Evolutionary conservation across 2,888 invertebrate species (phyloP), one percentile per base, ranked within the genome.

Genomic region (Dryadula phaetusa): DNA sequence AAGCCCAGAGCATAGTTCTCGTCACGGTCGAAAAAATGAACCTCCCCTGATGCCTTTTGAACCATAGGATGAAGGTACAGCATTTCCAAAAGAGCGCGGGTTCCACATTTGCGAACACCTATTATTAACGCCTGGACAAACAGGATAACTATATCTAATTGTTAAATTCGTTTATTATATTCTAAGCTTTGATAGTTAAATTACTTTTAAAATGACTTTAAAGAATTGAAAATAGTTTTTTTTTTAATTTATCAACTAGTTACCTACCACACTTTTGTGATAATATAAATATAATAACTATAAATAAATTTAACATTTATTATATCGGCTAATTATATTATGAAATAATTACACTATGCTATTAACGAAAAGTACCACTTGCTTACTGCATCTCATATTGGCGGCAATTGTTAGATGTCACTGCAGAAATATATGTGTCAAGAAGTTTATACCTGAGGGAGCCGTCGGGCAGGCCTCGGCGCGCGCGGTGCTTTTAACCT

Each of bases 71-170:
- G 99, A 60, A 99, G 94, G 84, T 98, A 97, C 62, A 99, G 93
- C 96, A 99, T 99, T 91, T 99, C 99, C 63, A 99, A 94, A 6
- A 99, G 94, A 0, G 99, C 99, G 65, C 99, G 93, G 0, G 99
- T 99, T 20, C 99, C 99, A 81, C 98, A 98, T 93, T 99, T 99
- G 77, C 99, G 94, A 32, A 98, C 99, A 60, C 99, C 99, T 76
- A 99, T 96, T 81, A 99, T 98, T 75, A 99, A 95, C 44, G 97
- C 96, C 94, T 96, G 93, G 34, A 67, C 67, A 72, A 62, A 69
- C 70, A 65, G 0, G 0, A 16, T 20, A 20, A 44, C 10, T 16
- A 1, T 16, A 1, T 34, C 8, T 34, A 7, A 10, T 12, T 37
- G 12, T 12, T 37, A 6, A 4, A 6, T 28, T 28, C 28, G 28